Evolutionary conservation across 2,888 invertebrate species (phyloP), one percentile per base, ranked within the genome.

Genomic region (Drosophila siamana): DNA sequence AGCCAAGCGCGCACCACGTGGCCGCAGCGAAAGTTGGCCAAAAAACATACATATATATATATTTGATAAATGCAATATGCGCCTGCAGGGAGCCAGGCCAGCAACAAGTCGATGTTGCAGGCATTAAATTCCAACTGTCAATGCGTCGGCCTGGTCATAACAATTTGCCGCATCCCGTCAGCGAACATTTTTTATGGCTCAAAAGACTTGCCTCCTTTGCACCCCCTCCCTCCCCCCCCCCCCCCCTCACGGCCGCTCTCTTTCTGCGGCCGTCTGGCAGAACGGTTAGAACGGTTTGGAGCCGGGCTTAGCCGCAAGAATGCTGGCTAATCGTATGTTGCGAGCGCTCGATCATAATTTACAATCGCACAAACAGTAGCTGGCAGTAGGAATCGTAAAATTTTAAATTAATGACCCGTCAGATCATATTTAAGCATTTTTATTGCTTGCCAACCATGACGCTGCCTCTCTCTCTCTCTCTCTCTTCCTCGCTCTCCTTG

Each of bases 401-500:
- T 80, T 87, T 89, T 66, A 84, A 90, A 91, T 90, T 91, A 90
- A 90, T 90, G 91, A 82, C 88, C 86, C 88, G 86, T 90, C 90
- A 83, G 86, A 91, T 90, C 88, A 90, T 90, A 91, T 90, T 90
- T 89, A 89, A 89, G 82, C 82, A 83, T 88, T 90, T 90, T 90
- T 90, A 90, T 80, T 90, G 88, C 76, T 70, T 62, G 54, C 43
- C 33, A 36, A 28, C 16, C 33, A 28, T 40, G 11, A 26, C n/a
- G 19, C 33, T n/a, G 33, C 33, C n/a, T 3, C 13, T 19, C 13
- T 15, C 22, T 44, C 28, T n/a, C 2, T 28, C 30, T 26, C 6
- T 26, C 13, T 15, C n/a, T 46, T 15, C 13, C 6, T 26, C 13
- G 4, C 13, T 26, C 4, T 24, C n/a, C 28, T 28, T 33, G 11